Evolutionary conservation across 2,888 invertebrate species (phyloP).

Genomic region (Synergus laeviventris): DNA sequence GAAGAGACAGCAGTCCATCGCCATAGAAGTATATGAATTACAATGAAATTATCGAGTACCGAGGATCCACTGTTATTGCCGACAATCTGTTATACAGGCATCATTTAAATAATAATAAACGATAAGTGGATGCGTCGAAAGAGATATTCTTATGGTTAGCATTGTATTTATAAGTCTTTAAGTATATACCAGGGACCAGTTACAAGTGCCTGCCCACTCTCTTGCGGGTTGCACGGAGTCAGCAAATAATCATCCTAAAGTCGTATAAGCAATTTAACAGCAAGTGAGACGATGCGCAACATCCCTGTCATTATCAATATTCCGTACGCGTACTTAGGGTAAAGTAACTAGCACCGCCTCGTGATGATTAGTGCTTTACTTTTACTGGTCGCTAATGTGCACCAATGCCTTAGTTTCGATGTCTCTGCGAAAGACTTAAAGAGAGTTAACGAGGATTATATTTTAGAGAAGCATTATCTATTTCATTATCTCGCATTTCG

Average conservation of each 20-base stretch:
- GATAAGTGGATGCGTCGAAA: slow-evolving; percentile 41
- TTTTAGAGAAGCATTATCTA: background rate
- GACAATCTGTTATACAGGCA: slow-evolving; percentile 40
- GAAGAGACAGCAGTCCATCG: slow-evolving; percentile 31
- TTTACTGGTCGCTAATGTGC: slow-evolving; percentile 19
- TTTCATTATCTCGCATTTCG: background rate
- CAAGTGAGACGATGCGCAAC: slow-evolving; percentile 39
- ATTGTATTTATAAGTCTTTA: slow-evolving; percentile 41
- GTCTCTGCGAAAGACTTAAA: background rate
- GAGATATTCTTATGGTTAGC: slow-evolving; percentile 40
- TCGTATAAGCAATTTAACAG: slow-evolving; percentile 38
- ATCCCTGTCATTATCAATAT: slow-evolving; percentile 39
- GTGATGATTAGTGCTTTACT: slow-evolving; percentile 10
- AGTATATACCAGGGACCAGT: slow-evolving; percentile 36
- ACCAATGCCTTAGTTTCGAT: slow-evolving; percentile 10
- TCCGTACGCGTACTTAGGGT: slow-evolving; percentile 25
- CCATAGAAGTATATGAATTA: slow-evolving; percentile 38
- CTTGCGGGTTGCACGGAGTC: slow-evolving; percentile 24
- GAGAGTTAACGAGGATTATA: background rate
- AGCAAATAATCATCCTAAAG: slow-evolving; percentile 39
- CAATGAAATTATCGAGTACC: slow-evolving; percentile 40
- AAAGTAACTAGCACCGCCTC: slow-evolving; percentile 38
- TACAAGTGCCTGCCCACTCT: slow-evolving; percentile 37
- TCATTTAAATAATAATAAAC: slow-evolving; percentile 41
- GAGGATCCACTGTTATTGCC: slow-evolving; percentile 34